Percentiles rank a stretch among this genome's conserved stretches.
Evolutionary conservation across 2,797 vertebrate species (phyloP).

Genomic region (Pangasius larnaudii): DNA sequence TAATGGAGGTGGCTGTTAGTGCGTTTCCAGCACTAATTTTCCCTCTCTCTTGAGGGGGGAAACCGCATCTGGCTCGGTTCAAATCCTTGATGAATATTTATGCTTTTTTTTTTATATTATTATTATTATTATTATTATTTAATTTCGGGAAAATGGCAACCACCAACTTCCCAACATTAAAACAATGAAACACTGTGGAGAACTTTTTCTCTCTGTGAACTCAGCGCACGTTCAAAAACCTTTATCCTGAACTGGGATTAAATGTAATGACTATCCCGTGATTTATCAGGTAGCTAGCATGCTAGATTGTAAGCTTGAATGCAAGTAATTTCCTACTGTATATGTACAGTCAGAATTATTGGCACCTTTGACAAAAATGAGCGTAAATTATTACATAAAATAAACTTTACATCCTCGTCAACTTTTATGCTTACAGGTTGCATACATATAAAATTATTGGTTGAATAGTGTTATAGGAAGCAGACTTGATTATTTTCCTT

Average conservation of each 20-base stretch:
- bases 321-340: not conserved
- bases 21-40: not conserved
- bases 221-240: not conserved
- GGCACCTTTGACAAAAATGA: not conserved
- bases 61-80: not conserved
- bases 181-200: not conserved
- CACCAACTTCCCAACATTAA: not conserved
- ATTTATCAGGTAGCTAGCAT: not conserved
- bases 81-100: not conserved
- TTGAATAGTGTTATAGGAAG: not conserved
- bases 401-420: too few relatives aligned
- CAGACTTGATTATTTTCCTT: not conserved
- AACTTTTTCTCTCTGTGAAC: not conserved
- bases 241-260: not conserved
- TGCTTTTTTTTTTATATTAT: not conserved
- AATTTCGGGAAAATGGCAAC: not conserved
- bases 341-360: not conserved
- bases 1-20: slow-evolving; percentile 32
- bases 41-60: not conserved
- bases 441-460: too few relatives aligned
- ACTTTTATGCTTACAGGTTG: too few relatives aligned
- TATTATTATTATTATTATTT: not conserved
- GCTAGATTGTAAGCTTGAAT: not conserved
- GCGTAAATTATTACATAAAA: not conserved
- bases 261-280: not conserved